Percentiles rank a stretch among this genome's conserved stretches.
Evolutionary conservation across 2,888 invertebrate genomes (phyloP).

Genomic region (Protophormia terraenovae): DNA sequence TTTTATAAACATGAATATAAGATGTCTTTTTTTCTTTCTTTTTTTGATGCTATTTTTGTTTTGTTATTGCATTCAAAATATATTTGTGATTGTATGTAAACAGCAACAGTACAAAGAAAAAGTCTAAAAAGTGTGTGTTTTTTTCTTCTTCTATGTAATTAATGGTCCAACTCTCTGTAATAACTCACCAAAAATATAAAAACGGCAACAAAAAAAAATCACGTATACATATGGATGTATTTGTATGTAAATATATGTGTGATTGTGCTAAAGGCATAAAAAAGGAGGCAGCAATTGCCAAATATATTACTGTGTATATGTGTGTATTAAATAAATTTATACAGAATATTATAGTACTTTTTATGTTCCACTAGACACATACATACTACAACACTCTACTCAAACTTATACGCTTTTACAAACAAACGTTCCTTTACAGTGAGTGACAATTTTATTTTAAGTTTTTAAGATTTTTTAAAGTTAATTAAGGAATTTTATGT

Average conservation of each 20-base stretch:
- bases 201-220: background rate
- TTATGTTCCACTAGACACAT: background rate
- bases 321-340: constrained; percentile 43
- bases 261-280: constrained; percentile 3
- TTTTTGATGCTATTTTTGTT: background rate
- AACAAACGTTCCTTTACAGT: background rate
- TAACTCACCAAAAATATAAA: constrained; percentile 43
- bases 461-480: no score
- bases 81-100: background rate
- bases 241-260: background rate
- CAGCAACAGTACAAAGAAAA: constrained; percentile 11
- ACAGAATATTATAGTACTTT: constrained; percentile 34
- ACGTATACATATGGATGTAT: background rate
- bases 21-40: background rate
- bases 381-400: background rate
- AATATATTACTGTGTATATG: background rate
- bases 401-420: background rate
- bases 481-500: no score
- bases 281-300: constrained; percentile 7
- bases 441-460: background rate
- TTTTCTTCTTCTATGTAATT: constrained; percentile 43
- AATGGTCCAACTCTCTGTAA: constrained; percentile 47
- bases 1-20: constrained; percentile 10
- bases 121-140: background rate
- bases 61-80: background rate